Base-by-base conservation (phyloP, 1,140 invertebrate species). In the Mesaphorura yosii region DNA sequence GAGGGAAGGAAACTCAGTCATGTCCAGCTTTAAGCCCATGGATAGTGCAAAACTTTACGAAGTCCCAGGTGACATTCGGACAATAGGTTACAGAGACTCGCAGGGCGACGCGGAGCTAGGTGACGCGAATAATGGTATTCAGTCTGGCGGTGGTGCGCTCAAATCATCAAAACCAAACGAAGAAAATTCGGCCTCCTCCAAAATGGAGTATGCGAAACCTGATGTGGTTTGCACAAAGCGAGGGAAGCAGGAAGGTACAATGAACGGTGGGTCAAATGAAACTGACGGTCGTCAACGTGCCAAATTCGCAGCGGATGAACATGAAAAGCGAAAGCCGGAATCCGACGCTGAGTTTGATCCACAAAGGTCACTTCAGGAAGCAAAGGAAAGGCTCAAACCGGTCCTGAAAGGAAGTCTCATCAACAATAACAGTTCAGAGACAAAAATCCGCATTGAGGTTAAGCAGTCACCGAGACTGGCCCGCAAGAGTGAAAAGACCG, bases 11-110 rank as follows among this genome's bases (percentile, higher is more conserved):
- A 51, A 38, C 10, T 28, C 57, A 17, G 63, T 84, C 28, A 81
- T 86, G 72, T 89, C 86, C 10, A 87, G 85, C 60, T 91, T 91
- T 70, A 79, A 82, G 57, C 88, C 88, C 0, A 76, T 80, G 34
- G 81, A 84, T 58, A 81, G 76, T 71, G 86, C 87, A 48, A 90
- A 90, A 67, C 70, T 91, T 29, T 91, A 91, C 69, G 88, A 87
- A 6, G 85, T 84, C 31, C 87, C 88, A 7, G 81, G 86, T 64
- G 86, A 86, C 65, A 76, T 87, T 59, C 84, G 83, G 62, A 78
- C 78, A 23, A 82, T 89, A 17, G 86, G 82, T 3, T 88, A 84
- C 66, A 75, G 83, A 19, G n/a, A n/a, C n/a, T n/a, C n/a, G n/a
- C n/a, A n/a, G n/a, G n/a, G n/a, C n/a, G n/a, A n/a, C n/a, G n/a